Evolutionary conservation across 2,113 vertebrate genomes (phyloP), one percentile per base, ranked within the genome.

Genomic region (Riparia riparia): DNA sequence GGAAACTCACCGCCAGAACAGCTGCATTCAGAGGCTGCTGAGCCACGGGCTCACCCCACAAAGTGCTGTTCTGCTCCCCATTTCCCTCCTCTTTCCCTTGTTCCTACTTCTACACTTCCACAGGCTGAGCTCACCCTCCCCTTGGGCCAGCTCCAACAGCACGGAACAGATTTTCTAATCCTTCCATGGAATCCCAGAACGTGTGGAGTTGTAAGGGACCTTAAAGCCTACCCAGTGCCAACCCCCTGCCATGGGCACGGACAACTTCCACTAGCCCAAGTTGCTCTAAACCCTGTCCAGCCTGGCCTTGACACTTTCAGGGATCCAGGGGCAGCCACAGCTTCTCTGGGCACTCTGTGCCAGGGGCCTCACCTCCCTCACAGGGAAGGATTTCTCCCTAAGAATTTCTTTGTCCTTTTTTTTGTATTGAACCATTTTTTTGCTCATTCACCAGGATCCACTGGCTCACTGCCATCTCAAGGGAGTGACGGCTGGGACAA

Each of bases 211-310:
- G 61, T 22, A 7, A 57, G 3, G 12, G 32, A 45, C 45, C 28
- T 32, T 20, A 37, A 51, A 51, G 28, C 3, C 9, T 19, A 45
- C 5, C 28, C 51, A 68, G 51, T 37, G 26, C 22, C 69, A 20
- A 37, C 5, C 10, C 5, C 15, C 12, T 17, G 29, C 25, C 29
- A 21, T 6, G 24, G 53, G 17, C 70, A 69, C 29, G 41, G 25
- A 76, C 61, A 69, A 9, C 7, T 69, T 6, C 34, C 70, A 54
- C 54, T 1, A 2, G 0, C 54, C 14, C 41, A 49, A 6, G 17
- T 0, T 26, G 41, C 17, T 61, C 41, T 70, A 37, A 31, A 26
- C 14, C 50, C 31, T 0, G 0, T 37, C 66, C 50, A 68, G 0
- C 41, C 47, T 26, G 47, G 25, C 25, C 25, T 34, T 1, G 54